A percentile compares a stretch with the other conserved stretches of the same genome.
These are phyloP conservation scores for Melanotaenia maccullochi DNA, from an alignment of 2,797 vertebrate species.

Conservation along the genomic window DNA sequence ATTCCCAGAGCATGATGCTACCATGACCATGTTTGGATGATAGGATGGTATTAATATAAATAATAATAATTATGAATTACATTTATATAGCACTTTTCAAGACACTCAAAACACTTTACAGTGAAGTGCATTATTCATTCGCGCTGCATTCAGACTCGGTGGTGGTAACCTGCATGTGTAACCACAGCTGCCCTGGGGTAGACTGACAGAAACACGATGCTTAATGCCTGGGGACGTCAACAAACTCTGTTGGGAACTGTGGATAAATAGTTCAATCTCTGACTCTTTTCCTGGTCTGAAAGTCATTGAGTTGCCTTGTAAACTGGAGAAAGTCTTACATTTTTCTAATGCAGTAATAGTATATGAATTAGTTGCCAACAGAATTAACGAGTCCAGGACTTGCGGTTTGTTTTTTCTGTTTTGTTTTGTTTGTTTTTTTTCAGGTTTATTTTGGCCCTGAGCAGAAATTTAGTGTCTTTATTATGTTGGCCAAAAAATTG, in stretches of 20 bases:
- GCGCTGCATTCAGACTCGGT: no score
- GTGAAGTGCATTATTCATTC: no score
- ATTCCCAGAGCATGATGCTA: neutral
- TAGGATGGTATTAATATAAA: neutral
- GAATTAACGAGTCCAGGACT: conserved; percentile 1
- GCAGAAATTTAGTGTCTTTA: neutral
- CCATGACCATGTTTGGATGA: neutral
- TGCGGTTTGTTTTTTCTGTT: neutral
- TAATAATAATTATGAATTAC: neutral
- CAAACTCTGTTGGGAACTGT: neutral
- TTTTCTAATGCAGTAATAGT: neutral
- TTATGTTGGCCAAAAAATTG: conserved; percentile 37
- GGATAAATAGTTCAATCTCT: neutral
- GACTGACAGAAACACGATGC: neutral
- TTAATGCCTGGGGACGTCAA: neutral
- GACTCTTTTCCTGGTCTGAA: neutral
- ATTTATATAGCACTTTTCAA: neutral
- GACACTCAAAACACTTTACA: no score
- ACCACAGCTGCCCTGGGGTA: no score
- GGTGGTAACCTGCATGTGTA: no score
- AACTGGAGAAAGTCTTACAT: no score
- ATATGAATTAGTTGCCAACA: conserved; percentile 4
- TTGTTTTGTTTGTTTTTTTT: no score
- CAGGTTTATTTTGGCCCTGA: neutral
- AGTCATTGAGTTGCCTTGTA: neutral